Evolutionary conservation across 2,797 vertebrate species (phyloP), one percentile per base, ranked within the genome.

Genomic region (Telmatherina bonti): DNA sequence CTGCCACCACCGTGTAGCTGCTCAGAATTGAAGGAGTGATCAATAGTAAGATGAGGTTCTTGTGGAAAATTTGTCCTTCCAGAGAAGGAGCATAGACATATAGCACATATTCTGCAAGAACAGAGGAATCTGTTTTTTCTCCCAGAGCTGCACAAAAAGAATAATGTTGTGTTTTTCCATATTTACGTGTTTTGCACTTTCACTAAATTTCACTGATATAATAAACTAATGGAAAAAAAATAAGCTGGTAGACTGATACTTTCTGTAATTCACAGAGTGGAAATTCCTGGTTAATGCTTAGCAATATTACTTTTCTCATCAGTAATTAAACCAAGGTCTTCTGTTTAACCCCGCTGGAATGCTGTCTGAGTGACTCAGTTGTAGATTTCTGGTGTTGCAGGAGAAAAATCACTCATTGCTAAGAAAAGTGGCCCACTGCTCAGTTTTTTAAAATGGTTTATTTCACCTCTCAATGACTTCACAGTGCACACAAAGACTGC

Each of bases 251-350:
- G 8, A 7, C 22, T 47, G n/a, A 16, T 15, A 16, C 3, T 41
- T 6, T 16, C 38, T 47, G 8, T 22, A 47, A 47, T 41, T 16
- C 7, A n/a, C 2, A 7, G 18, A 59, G 18, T 30, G 26, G 26
- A n/a, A 5, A 36, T 36, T 65, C 24, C 43, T 67, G 4, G 33
- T n/a, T 59, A 61, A 59, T 61, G 33, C 67, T 64, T 76, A 5
- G 26, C 72, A 2, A 64, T 53, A 57, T 78, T 55, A 24, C 56
- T 72, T 67, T 36, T n/a, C 65, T 72, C 77, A 69, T 74, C 79
- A 62, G 38, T 70, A 82, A 79, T 79, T 26, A 70, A 73, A 72
- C 27, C 3, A 26, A 36, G 11, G 27, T 83, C 74, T 76, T 70
- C 59, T 54, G 55, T 74, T 67, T 45, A 30, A 27, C 43, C 7